These are phyloP conservation scores for Cantharis lateralis DNA, from an alignment of 2,888 invertebrate species.

Conservation along the genomic window DNA sequence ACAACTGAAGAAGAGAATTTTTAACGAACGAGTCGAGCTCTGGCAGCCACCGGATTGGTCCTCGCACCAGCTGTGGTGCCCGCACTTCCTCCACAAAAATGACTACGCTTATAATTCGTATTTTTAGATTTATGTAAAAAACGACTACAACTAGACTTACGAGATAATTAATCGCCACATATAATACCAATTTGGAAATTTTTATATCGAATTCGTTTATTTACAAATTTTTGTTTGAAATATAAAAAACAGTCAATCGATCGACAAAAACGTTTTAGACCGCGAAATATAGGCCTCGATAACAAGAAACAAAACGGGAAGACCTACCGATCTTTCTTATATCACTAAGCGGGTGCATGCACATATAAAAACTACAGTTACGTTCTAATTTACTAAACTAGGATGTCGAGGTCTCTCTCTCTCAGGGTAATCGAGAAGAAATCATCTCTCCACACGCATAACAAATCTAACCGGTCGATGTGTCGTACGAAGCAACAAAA, in stretches of 20 bases:
- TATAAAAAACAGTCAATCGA: constrained; percentile 25
- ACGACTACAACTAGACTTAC: constrained; percentile 53
- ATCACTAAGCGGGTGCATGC: constrained; percentile 43
- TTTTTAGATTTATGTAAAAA: constrained; percentile 48
- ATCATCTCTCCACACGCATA: constrained; percentile 48
- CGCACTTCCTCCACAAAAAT: constrained; percentile 48
- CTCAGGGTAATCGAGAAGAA: constrained; percentile 15
- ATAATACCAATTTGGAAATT: constrained; percentile 45
- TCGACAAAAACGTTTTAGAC: constrained; percentile 37
- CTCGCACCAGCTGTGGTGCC: constrained; percentile 54
- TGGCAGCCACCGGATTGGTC: constrained; percentile 51
- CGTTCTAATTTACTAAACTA: constrained; percentile 26
- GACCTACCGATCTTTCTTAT: constrained; percentile 41
- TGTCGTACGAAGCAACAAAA: constrained; percentile 38
- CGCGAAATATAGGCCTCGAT: constrained; percentile 47
- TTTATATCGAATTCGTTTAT: constrained; percentile 39
- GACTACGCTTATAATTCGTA: constrained; percentile 51
- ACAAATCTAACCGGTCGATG: constrained; percentile 52
- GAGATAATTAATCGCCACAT: constrained; percentile 46
- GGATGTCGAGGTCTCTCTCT: not conserved
- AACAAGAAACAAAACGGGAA: constrained; percentile 43
- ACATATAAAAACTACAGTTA: constrained; percentile 34
- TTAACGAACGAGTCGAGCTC: constrained; percentile 38
- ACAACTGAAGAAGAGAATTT: constrained; percentile 5
- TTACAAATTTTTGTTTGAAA: constrained; percentile 31